Evolutionary conservation across 2,888 invertebrate species (phyloP), one percentile per base, ranked within the genome.

Genomic region (Oscheius sp.): DNA sequence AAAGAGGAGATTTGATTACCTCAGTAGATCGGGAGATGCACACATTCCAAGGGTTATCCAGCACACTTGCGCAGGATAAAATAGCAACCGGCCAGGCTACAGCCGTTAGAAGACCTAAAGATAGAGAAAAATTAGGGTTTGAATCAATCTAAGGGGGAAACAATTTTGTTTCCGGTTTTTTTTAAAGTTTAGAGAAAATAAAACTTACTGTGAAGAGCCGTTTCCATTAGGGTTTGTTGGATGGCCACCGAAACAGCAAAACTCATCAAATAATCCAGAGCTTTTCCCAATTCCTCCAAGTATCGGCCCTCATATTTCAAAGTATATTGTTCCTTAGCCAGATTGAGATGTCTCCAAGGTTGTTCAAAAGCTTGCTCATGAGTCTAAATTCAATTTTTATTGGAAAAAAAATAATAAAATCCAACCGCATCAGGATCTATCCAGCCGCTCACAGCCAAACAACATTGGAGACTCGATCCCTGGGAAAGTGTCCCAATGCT

Each of bases 1-100:
- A 12, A 48, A 53, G 10, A 34, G 8, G 1, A 20, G 12, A 52
- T 8, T 8, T n/a, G 12, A 37, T 20, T 45, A 81, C 90, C 85
- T 90, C 89, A 4, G 89, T 89, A 23, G 91, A 88, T 52, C 91
- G 86, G 39, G 90, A 87, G 46, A 91, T 89, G 82, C 91, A 91
- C 3, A 91, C 91, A 67, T 90, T 90, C 91, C 91, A 91, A 0
- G 91, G 91, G 84, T 91, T 91, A 86, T 91, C 91, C 69, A 90
- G 89, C 0, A 90, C 89, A 8, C 88, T 88, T 3, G 90, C 89
- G 61, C 90, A 87, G 1, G 90, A 90, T 8, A 91, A 83, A 58
- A 91, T 85, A 15, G 91, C 89, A 15, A 90, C 89, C 6, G 91
- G 91, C 91, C 91, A 91, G 1, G 91, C 90, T 6, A 91, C 89